A percentile compares a stretch with the other conserved stretches of the same genome.
phyloP scores from a whole-genome alignment of 92 coral and sea anemone genomes.

The Zoanthus sociatus region DNA sequence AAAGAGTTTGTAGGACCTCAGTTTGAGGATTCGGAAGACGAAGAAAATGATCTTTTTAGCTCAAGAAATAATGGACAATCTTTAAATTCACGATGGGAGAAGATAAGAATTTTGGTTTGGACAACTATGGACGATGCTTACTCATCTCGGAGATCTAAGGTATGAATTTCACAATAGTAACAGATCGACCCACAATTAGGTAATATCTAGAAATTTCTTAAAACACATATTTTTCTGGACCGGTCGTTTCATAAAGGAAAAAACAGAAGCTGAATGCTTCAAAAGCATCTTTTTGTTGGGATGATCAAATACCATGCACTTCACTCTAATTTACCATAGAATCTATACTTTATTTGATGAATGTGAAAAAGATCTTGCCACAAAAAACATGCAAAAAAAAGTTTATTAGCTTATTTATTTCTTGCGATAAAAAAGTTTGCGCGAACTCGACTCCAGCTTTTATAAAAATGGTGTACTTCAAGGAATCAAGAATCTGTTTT shows the following conservation, averaged over 20 bases:
- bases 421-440: neutral
- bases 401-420: neutral
- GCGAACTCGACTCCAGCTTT: neutral
- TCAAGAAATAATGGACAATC: conserved; percentile 38
- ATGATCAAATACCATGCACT: no score
- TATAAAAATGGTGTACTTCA: neutral
- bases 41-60: conserved; percentile 60
- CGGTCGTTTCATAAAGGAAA: no score
- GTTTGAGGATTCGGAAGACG: conserved; percentile 86
- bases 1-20: conserved; percentile 95
- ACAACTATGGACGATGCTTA: conserved; percentile 86
- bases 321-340: no score
- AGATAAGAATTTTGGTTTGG: conserved; percentile 80
- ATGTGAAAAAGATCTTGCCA: neutral
- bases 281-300: no score
- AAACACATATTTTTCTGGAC: no score
- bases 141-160: conserved; percentile 90
- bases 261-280: no score
- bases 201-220: no score
- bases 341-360: no score
- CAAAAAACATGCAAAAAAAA: neutral
- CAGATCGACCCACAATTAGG: neutral
- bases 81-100: conserved; percentile 65
- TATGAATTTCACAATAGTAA: conserved; percentile 23
- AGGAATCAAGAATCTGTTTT: neutral